These are phyloP conservation scores for Tangara arthus DNA, from an alignment of 2,797 vertebrate genomes.

Conservation along the genomic window DNA sequence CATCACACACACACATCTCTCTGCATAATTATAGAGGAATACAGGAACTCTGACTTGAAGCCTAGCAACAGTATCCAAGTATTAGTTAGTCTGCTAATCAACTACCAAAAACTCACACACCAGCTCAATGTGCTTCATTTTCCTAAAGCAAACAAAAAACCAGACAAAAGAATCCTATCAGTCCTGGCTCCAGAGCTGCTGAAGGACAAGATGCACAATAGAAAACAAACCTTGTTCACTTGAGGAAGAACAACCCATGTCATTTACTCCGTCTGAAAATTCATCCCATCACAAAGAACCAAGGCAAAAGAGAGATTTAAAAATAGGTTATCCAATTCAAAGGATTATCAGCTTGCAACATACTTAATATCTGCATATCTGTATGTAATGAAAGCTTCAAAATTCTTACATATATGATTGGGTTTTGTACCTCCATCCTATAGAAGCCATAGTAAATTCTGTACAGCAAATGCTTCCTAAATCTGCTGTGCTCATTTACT, in stretches of 20 bases:
- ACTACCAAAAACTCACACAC: slow-evolving; percentile 66
- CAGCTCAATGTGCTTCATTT: slow-evolving; percentile 47
- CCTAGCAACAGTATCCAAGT: slow-evolving; percentile 83
- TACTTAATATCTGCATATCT: slow-evolving; percentile 47
- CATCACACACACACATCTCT: slow-evolving; percentile 54
- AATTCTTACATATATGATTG: slow-evolving; percentile 41
- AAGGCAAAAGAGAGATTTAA: slow-evolving; percentile 52
- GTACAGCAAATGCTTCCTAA: slow-evolving; percentile 66
- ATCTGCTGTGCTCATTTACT: slow-evolving; percentile 74
- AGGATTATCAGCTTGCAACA: slow-evolving; percentile 56
- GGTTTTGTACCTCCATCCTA: slow-evolving; percentile 57
- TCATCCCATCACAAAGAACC: slow-evolving; percentile 74
- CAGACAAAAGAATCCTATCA: not conserved
- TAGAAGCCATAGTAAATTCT: slow-evolving; percentile 63
- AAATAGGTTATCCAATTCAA: slow-evolving; percentile 61
- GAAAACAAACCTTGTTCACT: slow-evolving; percentile 84
- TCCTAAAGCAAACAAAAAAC: slow-evolving; percentile 2
- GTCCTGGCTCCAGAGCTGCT: slow-evolving; percentile 31
- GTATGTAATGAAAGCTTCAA: slow-evolving; percentile 43
- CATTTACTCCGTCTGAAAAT: slow-evolving; percentile 73
- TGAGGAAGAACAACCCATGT: slow-evolving; percentile 87
- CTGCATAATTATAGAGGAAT: slow-evolving; percentile 71
- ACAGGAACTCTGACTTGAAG: slow-evolving; percentile 67
- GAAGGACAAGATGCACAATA: slow-evolving; percentile 52
- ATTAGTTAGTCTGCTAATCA: slow-evolving; percentile 71